These are phyloP conservation scores for Lethrus apterus DNA, from an alignment of 1,140 invertebrate genomes.

Conservation along the genomic window DNA sequence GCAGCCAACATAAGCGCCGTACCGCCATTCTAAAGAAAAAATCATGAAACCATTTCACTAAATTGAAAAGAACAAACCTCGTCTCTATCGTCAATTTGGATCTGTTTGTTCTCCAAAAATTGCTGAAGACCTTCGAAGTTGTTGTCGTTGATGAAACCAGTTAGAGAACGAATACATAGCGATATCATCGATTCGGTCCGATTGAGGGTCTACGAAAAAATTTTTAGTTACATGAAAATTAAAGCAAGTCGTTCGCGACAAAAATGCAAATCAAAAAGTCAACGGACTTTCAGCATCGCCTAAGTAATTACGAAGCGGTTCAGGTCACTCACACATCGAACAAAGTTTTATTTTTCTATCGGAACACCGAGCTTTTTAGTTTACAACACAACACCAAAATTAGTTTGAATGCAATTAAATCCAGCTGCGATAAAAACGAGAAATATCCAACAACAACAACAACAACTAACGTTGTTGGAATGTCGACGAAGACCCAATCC, in stretches of 20 bases:
- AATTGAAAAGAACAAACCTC: conserved; percentile 56
- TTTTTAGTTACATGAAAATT: neutral
- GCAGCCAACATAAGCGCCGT: conserved; percentile 87
- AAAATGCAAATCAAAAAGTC: neutral
- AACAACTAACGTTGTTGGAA: conserved; percentile 48
- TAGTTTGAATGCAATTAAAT: neutral
- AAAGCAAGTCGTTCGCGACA: neutral
- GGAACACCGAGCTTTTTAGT: neutral
- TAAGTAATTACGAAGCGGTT: no score
- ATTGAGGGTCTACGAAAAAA: conserved; percentile 48
- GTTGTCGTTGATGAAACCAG: conserved; percentile 72
- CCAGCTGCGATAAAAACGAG: neutral
- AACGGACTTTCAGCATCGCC: neutral
- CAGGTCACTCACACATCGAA: neutral
- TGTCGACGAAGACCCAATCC: conserved; percentile 44
- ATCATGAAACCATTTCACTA: neutral
- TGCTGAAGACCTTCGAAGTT: conserved; percentile 69
- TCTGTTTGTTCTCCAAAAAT: conserved; percentile 73
- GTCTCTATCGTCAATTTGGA: conserved; percentile 82
- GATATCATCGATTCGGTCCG: conserved; percentile 81
- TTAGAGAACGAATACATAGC: conserved; percentile 65
- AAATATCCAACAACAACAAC: neutral
- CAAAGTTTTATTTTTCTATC: neutral
- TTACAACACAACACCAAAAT: no score
- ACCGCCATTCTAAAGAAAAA: conserved; percentile 66